Evolutionary conservation across 2,888 invertebrate genomes (phyloP).

Genomic region (Escarpia spicata): DNA sequence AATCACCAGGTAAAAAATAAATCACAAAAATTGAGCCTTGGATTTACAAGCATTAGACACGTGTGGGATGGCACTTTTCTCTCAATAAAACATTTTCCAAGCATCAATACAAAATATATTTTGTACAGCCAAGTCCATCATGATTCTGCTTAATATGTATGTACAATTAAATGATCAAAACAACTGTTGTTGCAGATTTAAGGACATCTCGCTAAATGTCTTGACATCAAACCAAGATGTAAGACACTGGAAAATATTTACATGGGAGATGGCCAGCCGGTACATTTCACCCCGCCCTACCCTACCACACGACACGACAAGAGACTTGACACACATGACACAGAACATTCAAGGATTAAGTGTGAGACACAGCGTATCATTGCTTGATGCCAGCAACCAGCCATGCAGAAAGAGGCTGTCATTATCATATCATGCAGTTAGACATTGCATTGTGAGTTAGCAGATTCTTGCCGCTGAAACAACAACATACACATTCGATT

Average conservation of each 20-base stretch:
- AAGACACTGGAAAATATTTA: constrained; percentile 10
- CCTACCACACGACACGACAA: not conserved
- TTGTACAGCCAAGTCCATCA: not conserved
- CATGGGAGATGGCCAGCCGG: not conserved
- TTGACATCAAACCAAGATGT: not conserved
- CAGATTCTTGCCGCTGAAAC: not conserved
- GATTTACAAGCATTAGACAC: constrained; percentile 16
- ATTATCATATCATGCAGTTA: constrained; percentile 3
- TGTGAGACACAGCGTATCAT: not conserved
- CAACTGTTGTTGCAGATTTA: not conserved
- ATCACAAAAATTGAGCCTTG: not conserved
- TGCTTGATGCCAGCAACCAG: not conserved
- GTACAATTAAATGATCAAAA: not conserved
- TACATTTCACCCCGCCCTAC: not conserved
- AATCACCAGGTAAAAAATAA: not conserved
- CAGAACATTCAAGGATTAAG: constrained; percentile 5
- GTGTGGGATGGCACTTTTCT: not conserved
- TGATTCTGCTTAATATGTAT: not conserved
- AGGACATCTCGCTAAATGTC: not conserved
- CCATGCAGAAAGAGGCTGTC: not conserved
- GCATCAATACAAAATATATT: not conserved
- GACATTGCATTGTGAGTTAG: constrained; percentile 16
- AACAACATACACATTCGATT: not conserved
- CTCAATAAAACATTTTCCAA: constrained; percentile 16
- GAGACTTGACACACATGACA: not conserved